Base-by-base conservation (phyloP, 1,140 invertebrate genomes). In the Drosophila mauritiana region DNA sequence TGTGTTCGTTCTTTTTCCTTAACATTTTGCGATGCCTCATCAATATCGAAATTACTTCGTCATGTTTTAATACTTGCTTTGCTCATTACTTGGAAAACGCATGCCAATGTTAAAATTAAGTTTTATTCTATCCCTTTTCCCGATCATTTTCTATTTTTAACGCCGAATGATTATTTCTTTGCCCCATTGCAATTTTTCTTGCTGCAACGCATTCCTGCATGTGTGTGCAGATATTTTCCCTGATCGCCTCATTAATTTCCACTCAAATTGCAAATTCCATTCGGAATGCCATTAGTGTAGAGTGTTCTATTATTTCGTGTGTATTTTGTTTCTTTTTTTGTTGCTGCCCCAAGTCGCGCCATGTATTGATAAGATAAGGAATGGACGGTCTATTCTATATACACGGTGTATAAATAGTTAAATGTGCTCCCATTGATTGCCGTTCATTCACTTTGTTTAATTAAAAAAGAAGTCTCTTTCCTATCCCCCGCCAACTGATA, bases 391-490 rank as follows among this genome's bases (percentile, higher is more conserved):
- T 40, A 20, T 22, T 13, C 17, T 31, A 52, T 36, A 27, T 65
- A 45, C 61, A 49, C 43, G 31, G 37, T 15, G 17, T 40, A 40
- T 31, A 52, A 51, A 27, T 51, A 59, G 55, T 17, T 22, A 22
- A 31, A 37, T 48, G 27, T 43, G 22, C 15, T 51, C 52, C 43
- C 55, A 73, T 64, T 80, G 73, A 81, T 75, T 78, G 67, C 83
- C 83, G 83, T 85, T 82, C 82, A 72, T 88, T 88, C 64, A 85
- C 74, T 72, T 63, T 58, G 65, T 34, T 61, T 73, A 78, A 85
- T 81, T 84, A 81, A 78, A 69, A 79, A 68, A 20, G 75, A 68
- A 22, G 39, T 17, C 55, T 46, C 31, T 46, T 22, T 53, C 40
- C 39, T 7, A 48, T 36, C 17, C 31, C 5, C 59, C 43, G 25